Evolutionary conservation across 2,888 invertebrate genomes (phyloP).

Genomic region (Antitype chi): DNA sequence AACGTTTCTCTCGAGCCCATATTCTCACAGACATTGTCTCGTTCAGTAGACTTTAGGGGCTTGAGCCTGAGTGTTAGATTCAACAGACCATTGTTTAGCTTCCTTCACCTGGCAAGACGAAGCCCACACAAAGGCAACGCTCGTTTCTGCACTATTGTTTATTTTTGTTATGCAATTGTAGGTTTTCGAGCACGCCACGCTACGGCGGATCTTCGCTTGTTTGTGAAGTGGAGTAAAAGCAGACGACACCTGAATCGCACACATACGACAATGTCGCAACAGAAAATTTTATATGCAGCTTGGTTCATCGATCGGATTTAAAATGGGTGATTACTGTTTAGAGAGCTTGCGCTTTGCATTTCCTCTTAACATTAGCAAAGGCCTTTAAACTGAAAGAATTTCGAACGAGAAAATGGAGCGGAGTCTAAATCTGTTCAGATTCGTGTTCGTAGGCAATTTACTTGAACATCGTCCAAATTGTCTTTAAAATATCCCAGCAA

Average conservation of each 20-base stretch:
- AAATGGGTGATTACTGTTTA: conserved; percentile 31
- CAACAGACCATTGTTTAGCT: conserved; percentile 88
- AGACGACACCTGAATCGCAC: conserved; percentile 44
- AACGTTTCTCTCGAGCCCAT: conserved; percentile 87
- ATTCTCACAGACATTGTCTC: conserved; percentile 87
- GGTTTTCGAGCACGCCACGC: conserved; percentile 84
- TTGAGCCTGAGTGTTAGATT: conserved; percentile 83
- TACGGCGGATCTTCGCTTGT: conserved; percentile 82
- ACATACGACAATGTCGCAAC: conserved; percentile 6
- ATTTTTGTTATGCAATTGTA: conserved; percentile 89
- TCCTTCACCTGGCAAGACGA: conserved; percentile 88
- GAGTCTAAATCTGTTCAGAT: conserved; percentile 41
- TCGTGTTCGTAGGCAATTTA: conserved; percentile 54
- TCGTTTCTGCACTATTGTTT: conserved; percentile 87
- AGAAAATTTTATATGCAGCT: neutral
- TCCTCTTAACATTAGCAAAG: conserved; percentile 11
- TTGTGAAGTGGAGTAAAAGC: conserved; percentile 82
- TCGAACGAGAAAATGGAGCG: conserved; percentile 32
- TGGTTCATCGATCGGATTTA: conserved; percentile 1
- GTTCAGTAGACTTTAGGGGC: conserved; percentile 86
- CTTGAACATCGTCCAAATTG: conserved; percentile 53
- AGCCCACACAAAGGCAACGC: conserved; percentile 86
- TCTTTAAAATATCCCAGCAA: conserved; percentile 59
- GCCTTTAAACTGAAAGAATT: conserved; percentile 24
- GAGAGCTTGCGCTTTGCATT: conserved; percentile 12